Base-by-base conservation (phyloP, 2,888 invertebrate species). In the Toxonevra muliebris region DNA sequence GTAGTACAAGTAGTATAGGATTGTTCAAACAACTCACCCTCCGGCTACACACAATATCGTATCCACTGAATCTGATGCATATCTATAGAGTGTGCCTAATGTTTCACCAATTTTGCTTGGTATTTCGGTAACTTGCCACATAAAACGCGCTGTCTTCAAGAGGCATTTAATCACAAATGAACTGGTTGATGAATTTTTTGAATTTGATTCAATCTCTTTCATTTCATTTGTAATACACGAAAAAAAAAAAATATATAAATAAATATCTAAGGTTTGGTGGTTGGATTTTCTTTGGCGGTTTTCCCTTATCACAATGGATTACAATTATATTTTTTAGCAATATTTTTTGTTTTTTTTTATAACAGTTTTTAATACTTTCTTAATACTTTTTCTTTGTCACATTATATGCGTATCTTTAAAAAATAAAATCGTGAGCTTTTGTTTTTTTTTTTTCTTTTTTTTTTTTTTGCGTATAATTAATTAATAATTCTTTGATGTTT, bases 11-110 rank as follows among this genome's bases (percentile, higher is more conserved):
- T 19, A n/a, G 43, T 60, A 60, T 60, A 43, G 43, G 15, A 41
- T 42, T 50, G 15, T 19, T n/a, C 2, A 5, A 40, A 2, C n/a
- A 50, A 77, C 80, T 84, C 81, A 85, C 84, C 30, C 30, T 30
- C 84, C 82, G 77, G 84, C 81, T 74, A 84, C 84, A 79, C 86
- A 86, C 76, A 86, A 81, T 78, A 86, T 80, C 71, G 79, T 79
- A 76, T 84, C 83, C 75, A 86, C 81, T 54, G 86, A 85, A 70
- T 84, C 82, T 75, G 85, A 85, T 66, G 86, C 86, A 79, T 86
- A 85, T 73, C 83, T 82, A 70, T 85, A 81, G 67, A 87, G 76
- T 65, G 84, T 81, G 75, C 83, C 82, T 65, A 87, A 76, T 65
- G 86, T 84, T 73, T 82, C 81, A 76, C 85, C 85, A 76, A 86